Conservation (phyloP, 2,888 invertebrate genomes). For the Polymixis flavicincta region DNA sequence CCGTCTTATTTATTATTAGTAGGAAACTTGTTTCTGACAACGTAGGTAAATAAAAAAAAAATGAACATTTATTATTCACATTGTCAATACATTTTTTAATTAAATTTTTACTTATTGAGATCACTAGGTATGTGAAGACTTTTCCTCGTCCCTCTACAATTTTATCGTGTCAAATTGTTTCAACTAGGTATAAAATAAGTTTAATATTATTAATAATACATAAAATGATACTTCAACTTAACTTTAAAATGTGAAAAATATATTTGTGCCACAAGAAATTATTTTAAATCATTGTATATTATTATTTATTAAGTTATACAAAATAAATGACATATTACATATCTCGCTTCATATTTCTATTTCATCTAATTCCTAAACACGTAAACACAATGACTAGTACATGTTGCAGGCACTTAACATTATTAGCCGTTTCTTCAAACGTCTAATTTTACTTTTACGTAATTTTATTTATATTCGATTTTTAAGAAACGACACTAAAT, state of each 20-base stretch:
- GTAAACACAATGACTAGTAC: slow-evolving; percentile 70
- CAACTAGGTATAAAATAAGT: slow-evolving; percentile 27
- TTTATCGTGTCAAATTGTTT: slow-evolving; percentile 50
- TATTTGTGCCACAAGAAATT: slow-evolving; percentile 61
- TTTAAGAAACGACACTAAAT: not conserved
- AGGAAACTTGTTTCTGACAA: not conserved
- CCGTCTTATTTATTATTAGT: no score
- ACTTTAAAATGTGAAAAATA: slow-evolving; percentile 33
- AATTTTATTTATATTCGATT: not conserved
- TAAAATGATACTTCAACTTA: slow-evolving; percentile 38
- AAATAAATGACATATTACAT: slow-evolving; percentile 56
- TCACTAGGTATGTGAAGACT: not conserved
- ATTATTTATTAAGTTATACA: slow-evolving; percentile 34
- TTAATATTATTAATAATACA: slow-evolving; percentile 16
- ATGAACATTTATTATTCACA: not conserved
- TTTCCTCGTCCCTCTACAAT: not conserved
- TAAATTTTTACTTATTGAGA: not conserved
- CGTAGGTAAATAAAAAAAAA: not conserved
- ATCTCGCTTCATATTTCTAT: slow-evolving; percentile 48
- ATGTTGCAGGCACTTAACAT: slow-evolving; percentile 50
- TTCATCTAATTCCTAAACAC: slow-evolving; percentile 53
- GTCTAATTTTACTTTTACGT: slow-evolving; percentile 1
- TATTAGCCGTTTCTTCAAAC: slow-evolving; percentile 34
- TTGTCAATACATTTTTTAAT: not conserved
- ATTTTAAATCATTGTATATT: slow-evolving; percentile 39